These are phyloP conservation scores for Rousettus madagascariensis DNA, from an alignment of 2,797 vertebrate species.

Conservation along the genomic window DNA sequence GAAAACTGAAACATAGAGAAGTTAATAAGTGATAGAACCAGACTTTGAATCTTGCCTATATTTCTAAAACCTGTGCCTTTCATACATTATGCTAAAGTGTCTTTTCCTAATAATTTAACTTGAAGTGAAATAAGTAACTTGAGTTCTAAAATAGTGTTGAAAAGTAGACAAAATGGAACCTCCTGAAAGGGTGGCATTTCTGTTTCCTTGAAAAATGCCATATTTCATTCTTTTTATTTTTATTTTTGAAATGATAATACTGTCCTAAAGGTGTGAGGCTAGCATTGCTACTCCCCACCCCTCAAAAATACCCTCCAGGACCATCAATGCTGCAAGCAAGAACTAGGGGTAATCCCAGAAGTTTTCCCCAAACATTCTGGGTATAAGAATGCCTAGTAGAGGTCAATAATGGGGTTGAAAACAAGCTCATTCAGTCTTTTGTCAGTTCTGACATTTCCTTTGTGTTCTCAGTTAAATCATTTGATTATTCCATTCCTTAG, in stretches of 20 bases:
- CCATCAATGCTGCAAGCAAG: not conserved
- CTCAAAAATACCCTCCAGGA: not conserved
- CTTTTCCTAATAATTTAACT: not conserved
- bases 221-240: not conserved
- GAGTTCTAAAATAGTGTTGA: not conserved
- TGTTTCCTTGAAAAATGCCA: not conserved
- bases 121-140: not conserved
- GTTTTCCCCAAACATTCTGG: not conserved
- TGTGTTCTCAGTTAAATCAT: not conserved
- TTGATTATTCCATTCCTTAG: not conserved
- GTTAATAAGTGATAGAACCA: not conserved
- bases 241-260: not conserved
- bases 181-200: not conserved
- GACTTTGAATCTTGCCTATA: not conserved
- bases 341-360: too few species aligned
- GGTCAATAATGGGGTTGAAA: not conserved
- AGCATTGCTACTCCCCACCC: accelerated
- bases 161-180: not conserved
- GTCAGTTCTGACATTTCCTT: not conserved
- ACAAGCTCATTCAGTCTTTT: not conserved
- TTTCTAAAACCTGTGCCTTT: not conserved
- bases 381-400: not conserved
- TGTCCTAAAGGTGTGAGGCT: not conserved
- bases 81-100: not conserved
- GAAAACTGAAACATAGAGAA: not conserved